Percentiles rank a stretch among this genome's conserved stretches.
phyloP scores from a whole-genome alignment of 2,888 invertebrate genomes.

The Apantesis nais region DNA sequence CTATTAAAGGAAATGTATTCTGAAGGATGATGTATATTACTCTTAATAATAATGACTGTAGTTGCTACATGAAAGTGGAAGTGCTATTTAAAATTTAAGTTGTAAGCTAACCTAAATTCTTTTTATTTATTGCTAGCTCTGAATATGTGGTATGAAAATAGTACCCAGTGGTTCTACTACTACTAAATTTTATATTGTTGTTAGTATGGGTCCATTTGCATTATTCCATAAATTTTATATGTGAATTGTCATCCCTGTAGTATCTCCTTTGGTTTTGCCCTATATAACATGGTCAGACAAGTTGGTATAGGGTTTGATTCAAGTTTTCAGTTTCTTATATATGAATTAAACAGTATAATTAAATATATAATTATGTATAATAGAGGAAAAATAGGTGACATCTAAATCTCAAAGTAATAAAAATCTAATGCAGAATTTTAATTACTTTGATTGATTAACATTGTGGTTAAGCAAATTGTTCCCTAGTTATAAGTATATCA shows the following conservation, averaged over 20 bases:
- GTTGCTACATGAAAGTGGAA: not conserved
- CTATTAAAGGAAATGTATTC: not conserved
- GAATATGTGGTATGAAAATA: not conserved
- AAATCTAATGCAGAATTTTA: too few relatives aligned
- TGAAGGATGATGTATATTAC: not conserved
- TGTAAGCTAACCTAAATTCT: not conserved
- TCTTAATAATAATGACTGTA: not conserved
- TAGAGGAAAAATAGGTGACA: not conserved
- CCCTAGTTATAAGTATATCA: constrained; percentile 2
- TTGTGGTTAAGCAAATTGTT: not conserved
- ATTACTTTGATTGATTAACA: not conserved
- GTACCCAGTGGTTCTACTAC: not conserved
- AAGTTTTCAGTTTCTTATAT: not conserved
- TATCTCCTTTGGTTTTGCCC: too few relatives aligned
- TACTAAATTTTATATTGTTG: not conserved
- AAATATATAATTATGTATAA: not conserved
- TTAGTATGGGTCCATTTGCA: not conserved
- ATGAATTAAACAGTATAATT: too few relatives aligned
- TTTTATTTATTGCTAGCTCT: not conserved
- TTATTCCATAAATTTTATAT: not conserved
- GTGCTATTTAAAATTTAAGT: not conserved
- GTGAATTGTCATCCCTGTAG: not conserved
- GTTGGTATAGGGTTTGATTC: not conserved
- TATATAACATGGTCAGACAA: not conserved
- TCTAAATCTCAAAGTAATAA: not conserved